phyloP scores from a whole-genome alignment of 2,888 invertebrate species.

The Yponomeuta plumbellus region DNA sequence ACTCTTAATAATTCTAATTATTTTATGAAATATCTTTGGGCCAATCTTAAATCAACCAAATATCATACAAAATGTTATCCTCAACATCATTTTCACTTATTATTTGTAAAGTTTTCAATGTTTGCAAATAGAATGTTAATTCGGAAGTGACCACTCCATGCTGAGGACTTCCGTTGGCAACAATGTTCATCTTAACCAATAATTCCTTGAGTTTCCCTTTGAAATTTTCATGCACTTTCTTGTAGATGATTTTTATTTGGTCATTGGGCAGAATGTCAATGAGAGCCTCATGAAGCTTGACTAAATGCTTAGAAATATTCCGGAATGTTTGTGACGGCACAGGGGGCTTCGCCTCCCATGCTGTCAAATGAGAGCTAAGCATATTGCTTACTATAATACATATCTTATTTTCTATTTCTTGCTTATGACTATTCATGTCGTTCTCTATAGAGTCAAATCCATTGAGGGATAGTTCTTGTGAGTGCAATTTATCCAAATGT shows the following conservation, averaged over 20 bases:
- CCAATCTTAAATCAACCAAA: constrained; percentile 81
- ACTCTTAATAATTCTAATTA: neutral
- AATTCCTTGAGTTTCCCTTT: constrained; percentile 91
- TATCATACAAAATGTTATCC: constrained; percentile 87
- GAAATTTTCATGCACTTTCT: constrained; percentile 89
- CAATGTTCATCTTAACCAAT: constrained; percentile 89
- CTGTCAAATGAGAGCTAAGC: constrained; percentile 85
- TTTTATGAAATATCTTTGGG: constrained; percentile 9
- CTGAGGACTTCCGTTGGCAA: constrained; percentile 97
- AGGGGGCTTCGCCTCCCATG: constrained; percentile 96
- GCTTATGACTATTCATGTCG: constrained; percentile 91
- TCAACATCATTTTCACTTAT: constrained; percentile 84
- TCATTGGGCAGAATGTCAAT: constrained; percentile 87
- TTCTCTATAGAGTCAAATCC: constrained; percentile 84
- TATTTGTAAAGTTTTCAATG: constrained; percentile 86
- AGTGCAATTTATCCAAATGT: constrained; percentile 80
- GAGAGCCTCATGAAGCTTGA: constrained; percentile 93
- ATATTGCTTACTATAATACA: constrained; percentile 92
- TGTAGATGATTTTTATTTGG: constrained; percentile 86
- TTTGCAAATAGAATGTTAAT: constrained; percentile 92
- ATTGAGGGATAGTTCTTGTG: constrained; percentile 61
- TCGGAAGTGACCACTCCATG: constrained; percentile 96
- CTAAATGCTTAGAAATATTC: constrained; percentile 90
- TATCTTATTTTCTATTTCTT: constrained; percentile 94
- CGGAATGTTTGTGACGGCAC: constrained; percentile 94